Percentiles rank a stretch among this genome's conserved stretches.
Evolutionary conservation across 2,888 invertebrate species (phyloP).

Genomic region (Marronus borbonicus): DNA sequence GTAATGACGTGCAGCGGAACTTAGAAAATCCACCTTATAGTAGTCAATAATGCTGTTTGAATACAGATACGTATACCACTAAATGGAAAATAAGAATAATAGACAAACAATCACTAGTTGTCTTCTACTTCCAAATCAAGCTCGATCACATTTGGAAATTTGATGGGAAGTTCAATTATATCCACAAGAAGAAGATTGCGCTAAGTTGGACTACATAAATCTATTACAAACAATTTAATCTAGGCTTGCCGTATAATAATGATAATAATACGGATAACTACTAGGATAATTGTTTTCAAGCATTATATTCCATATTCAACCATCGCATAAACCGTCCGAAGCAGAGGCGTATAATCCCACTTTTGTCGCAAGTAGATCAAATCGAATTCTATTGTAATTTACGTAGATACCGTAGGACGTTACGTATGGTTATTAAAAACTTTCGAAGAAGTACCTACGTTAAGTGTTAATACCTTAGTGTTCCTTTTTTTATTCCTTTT

Average conservation of each 20-base stretch:
- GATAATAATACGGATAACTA: not conserved
- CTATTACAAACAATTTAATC: not conserved
- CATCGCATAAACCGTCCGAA: not conserved
- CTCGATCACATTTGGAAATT: not conserved
- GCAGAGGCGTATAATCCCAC: constrained; percentile 18
- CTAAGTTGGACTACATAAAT: no score
- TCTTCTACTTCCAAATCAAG: not conserved
- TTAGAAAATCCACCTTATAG: no score
- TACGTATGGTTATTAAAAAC: constrained; percentile 2
- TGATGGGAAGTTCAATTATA: not conserved
- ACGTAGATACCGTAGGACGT: constrained; percentile 17
- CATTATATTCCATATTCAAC: not conserved
- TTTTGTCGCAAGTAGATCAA: constrained; percentile 9
- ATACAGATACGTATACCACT: no score
- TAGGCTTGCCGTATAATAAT: not conserved
- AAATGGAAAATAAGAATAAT: not conserved
- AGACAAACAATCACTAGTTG: not conserved
- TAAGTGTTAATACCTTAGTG: constrained; percentile 19
- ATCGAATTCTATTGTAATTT: constrained; percentile 15
- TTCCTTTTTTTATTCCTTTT: constrained; percentile 17
- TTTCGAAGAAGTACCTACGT: constrained; percentile 15
- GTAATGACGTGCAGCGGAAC: no score
- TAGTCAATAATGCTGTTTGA: no score
- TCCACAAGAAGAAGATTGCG: not conserved
- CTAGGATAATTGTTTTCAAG: constrained; percentile 21